Percentiles rank a stretch among this genome's conserved stretches.
Conservation (phyloP, 2,113 vertebrate genomes). For the Astur gentilis region DNA sequence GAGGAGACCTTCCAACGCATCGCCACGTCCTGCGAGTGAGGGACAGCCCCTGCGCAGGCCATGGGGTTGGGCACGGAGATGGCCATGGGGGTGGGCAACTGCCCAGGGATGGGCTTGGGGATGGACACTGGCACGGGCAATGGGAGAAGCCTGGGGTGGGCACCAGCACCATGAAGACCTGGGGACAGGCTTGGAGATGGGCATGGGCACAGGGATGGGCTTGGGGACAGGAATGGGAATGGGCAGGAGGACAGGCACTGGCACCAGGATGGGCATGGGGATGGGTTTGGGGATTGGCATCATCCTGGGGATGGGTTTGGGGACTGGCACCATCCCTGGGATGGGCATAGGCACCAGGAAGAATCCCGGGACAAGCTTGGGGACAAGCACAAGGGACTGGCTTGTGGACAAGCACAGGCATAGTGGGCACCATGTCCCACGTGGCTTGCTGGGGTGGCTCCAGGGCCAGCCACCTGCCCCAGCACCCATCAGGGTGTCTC, state of each 20-base stretch:
- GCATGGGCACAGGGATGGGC: too few species aligned
- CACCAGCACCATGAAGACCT: not conserved
- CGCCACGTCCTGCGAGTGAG: slow-evolving; percentile 77
- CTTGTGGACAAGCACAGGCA: rapidly evolving
- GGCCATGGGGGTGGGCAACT: not conserved
- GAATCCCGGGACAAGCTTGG: not conserved
- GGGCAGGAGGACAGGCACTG: too few species aligned
- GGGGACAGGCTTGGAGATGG: not conserved
- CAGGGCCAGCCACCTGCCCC: not conserved
- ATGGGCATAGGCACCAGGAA: not conserved
- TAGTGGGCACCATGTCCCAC: not conserved
- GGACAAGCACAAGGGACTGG: too few species aligned
- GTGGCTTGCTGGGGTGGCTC: rapidly evolving
- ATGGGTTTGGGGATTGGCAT: rapidly evolving
- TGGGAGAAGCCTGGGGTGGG: not conserved
- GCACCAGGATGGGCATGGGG: too few species aligned
- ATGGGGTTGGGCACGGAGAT: rapidly evolving
- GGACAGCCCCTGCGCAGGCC: rapidly evolving
- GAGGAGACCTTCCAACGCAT: slow-evolving; percentile 85
- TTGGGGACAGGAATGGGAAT: not conserved
- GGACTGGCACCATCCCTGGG: not conserved
- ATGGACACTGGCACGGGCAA: not conserved
- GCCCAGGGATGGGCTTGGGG: not conserved
- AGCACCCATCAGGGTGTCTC: not conserved
- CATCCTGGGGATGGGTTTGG: too few species aligned